Evolutionary conservation across 2,113 vertebrate genomes (phyloP).

Genomic region (Tylochromis polylepis): DNA sequence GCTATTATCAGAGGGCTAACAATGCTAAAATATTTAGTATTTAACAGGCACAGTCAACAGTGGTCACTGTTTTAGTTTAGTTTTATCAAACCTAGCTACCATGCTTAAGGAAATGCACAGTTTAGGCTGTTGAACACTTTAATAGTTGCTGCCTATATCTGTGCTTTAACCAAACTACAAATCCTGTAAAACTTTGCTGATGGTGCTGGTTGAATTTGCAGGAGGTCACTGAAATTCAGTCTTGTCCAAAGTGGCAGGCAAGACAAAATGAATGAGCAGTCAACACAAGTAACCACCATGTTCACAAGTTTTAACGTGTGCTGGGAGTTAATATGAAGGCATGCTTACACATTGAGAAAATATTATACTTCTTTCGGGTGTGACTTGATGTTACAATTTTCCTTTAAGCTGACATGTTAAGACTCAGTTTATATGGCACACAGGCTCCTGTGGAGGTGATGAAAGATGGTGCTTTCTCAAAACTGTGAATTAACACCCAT

Average conservation of each 20-base stretch:
- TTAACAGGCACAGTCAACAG: neutral
- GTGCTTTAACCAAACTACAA: neutral
- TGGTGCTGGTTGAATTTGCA: neutral
- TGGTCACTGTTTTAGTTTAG: neutral
- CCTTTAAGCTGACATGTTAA: neutral
- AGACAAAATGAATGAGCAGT: neutral
- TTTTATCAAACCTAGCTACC: neutral
- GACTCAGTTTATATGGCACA: neutral
- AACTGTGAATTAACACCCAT: slow-evolving; percentile 43
- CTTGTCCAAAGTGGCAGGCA: neutral
- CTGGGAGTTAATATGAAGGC: neutral
- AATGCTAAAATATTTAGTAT: neutral
- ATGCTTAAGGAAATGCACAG: neutral
- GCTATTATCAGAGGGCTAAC: too few relatives aligned
- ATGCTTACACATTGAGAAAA: neutral
- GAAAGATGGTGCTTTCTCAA: neutral
- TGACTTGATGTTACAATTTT: neutral
- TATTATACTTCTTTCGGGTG: neutral
- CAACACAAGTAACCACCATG: neutral
- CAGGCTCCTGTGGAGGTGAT: neutral
- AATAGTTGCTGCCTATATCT: neutral
- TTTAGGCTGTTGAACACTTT: neutral
- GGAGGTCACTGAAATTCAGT: neutral
- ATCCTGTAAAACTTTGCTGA: neutral
- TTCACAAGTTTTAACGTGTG: neutral